Evolutionary conservation across 2,113 vertebrate genomes (phyloP).

Genomic region (Poeciliopsis prolifica): DNA sequence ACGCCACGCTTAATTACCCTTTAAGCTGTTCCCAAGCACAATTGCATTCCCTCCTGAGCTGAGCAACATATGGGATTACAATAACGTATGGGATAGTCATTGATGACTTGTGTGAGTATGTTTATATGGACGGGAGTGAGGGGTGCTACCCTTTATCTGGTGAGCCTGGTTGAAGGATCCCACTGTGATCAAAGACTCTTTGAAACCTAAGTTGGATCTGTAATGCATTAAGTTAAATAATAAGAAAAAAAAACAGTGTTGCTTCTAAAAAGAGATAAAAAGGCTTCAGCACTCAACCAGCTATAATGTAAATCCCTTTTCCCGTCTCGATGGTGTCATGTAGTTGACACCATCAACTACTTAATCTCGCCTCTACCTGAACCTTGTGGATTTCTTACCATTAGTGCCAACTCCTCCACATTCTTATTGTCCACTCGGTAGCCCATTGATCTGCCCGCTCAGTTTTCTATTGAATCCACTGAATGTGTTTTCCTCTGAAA

Average conservation of each 20-base stretch:
- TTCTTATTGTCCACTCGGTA: neutral
- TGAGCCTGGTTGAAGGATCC: conserved; percentile 28
- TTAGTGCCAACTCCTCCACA: neutral
- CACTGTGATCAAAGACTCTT: conserved; percentile 65
- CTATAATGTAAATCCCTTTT: neutral
- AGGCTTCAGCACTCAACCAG: neutral
- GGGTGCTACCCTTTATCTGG: conserved; percentile 52
- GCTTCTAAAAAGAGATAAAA: neutral
- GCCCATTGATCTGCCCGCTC: neutral
- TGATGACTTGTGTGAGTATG: conserved; percentile 21
- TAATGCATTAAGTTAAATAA: conserved; percentile 1
- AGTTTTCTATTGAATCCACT: neutral
- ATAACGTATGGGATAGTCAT: conserved; percentile 56
- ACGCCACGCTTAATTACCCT: conserved; percentile 66
- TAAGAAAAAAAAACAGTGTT: neutral
- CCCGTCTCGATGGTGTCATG: neutral
- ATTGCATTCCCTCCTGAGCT: conserved; percentile 54
- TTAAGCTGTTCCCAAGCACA: conserved; percentile 67
- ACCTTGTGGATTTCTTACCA: neutral
- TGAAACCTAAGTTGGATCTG: conserved; percentile 47
- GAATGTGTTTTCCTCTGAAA: neutral
- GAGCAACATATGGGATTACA: conserved; percentile 61
- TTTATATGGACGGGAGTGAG: conserved; percentile 1
- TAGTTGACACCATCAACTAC: neutral
- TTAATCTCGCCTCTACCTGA: neutral